Percentiles rank a stretch among this genome's conserved stretches.
These are phyloP conservation scores for Meriones unguiculatus DNA, from an alignment of 2,113 vertebrate genomes.

Conservation along the genomic window DNA sequence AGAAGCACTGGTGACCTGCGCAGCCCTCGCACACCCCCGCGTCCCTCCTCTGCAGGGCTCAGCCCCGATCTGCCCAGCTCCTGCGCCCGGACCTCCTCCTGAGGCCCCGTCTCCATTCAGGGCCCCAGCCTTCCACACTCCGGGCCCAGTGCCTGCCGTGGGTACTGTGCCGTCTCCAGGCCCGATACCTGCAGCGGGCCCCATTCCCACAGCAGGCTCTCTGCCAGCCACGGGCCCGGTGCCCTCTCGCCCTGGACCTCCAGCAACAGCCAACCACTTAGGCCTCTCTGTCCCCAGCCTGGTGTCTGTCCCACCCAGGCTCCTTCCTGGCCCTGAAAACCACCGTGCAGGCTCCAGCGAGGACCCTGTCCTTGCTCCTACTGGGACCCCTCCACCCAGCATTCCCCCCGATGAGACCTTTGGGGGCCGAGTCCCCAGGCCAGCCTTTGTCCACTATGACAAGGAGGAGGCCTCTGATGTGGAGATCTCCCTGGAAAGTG, in stretches of 20 bases:
- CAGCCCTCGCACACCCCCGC: conserved; percentile 92
- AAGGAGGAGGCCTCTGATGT: conserved; percentile 93
- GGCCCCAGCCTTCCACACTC: conserved; percentile 85
- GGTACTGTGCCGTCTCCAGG: background rate
- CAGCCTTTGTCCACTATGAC: conserved; percentile 93
- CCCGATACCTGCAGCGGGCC: conserved; percentile 22
- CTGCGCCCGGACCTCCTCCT: conserved; percentile 58
- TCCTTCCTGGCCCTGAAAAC: conserved; percentile 74
- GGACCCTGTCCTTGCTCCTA: conserved; percentile 83
- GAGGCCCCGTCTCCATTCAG: conserved; percentile 76
- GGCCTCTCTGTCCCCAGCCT: conserved; percentile 78
- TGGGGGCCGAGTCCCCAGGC: conserved; percentile 87
- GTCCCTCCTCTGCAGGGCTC: conserved; percentile 89
- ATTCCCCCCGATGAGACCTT: conserved; percentile 84
- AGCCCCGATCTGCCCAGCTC: conserved; percentile 73
- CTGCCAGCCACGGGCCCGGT: conserved; percentile 70
- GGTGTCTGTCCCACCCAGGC: conserved; percentile 68
- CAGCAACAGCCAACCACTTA: conserved; percentile 81
- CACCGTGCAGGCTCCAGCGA: conserved; percentile 77
- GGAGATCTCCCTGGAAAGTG: conserved; percentile 94
- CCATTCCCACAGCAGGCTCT: background rate
- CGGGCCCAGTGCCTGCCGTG: conserved; percentile 78
- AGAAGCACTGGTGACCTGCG: conserved; percentile 91
- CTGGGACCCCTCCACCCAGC: conserved; percentile 83
- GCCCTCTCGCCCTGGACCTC: conserved; percentile 82